Base-by-base conservation (phyloP, 2,113 vertebrate species). In the Periophthalmodon schlosseri region DNA sequence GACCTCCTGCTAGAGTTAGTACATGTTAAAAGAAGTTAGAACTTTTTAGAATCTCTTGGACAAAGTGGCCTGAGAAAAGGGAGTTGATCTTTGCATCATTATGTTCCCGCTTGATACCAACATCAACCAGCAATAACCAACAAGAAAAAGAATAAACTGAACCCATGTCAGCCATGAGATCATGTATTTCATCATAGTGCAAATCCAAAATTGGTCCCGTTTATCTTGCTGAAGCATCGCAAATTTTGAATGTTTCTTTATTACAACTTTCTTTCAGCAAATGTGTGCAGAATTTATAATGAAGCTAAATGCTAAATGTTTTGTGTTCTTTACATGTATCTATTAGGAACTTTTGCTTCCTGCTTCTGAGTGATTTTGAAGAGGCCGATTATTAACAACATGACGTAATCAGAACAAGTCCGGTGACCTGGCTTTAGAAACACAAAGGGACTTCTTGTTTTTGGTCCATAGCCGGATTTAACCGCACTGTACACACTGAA, bases 11-110 rank as follows among this genome's bases (percentile, higher is more conserved):
- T 28, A 28, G 23, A 60, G 57, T 24, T 57, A 57, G 50, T 20
- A 20, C 50, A 44, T 57, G 20, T 28, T 28, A 28, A 61, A 52
- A 52, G 16, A 16, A 52, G 50, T 56, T 8, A 63, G 11, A 28
- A 63, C 60, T 63, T 63, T 63, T 63, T 63, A 63, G 33, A 34
- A 18, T 24, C 57, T 60, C 23, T 24, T 65, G 10, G 18, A 65
- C 34, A 65, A 36, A n/a, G 9, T 39, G 34, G 8, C 20, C 9
- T 65, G 10, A 9, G 7, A 36, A 28, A 4, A 15, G 6, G 13
- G 28, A 15, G 6, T 63, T 63, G 14, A 7, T 10, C 12, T 61
- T 8, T 24, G 12, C 2, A 28, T 1, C 23, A 14, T 24, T 58
- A 33, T 61, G 5, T 12, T 9, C 54, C 21, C 3, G 4, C 6